Percentiles rank a stretch among this genome's conserved stretches.
These are phyloP conservation scores for Beroe ovata DNA, from an alignment of 37 sponge, comb jelly and placozoan genomes.

Conservation along the genomic window DNA sequence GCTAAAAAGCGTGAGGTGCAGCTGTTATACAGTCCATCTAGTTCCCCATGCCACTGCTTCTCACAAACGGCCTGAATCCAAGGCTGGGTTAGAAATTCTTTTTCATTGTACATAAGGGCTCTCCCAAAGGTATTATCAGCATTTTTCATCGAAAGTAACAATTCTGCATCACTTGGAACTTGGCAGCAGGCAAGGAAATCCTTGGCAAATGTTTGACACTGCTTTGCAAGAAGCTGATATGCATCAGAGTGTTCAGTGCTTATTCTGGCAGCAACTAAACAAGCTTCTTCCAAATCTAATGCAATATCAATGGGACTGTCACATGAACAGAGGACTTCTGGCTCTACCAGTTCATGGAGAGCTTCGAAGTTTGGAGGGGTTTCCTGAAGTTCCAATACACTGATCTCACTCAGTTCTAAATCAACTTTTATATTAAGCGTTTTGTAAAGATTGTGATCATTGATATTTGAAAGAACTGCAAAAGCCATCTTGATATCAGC, in stretches of 20 bases:
- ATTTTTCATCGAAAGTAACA: constrained; percentile 55
- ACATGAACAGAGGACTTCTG: constrained; percentile 43
- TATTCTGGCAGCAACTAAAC: constrained; percentile 45
- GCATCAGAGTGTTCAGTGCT: constrained; percentile 1
- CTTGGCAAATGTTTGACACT: constrained; percentile 56
- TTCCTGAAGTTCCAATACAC: constrained; percentile 57
- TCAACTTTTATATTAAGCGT: constrained; percentile 52
- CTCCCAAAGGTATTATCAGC: constrained; percentile 66
- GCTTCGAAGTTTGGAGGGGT: constrained; percentile 63
- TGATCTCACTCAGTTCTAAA: constrained; percentile 60
- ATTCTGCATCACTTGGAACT: constrained; percentile 59
- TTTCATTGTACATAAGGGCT: constrained; percentile 61
- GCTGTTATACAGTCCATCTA: not conserved
- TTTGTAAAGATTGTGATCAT: constrained; percentile 6
- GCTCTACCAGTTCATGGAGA: constrained; percentile 27
- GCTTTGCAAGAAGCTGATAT: constrained; percentile 27
- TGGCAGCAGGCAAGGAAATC: constrained; percentile 56
- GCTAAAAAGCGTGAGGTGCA: not conserved
- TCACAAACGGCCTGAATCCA: constrained; percentile 63
- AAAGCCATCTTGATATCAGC: constrained; percentile 60
- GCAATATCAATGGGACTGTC: constrained; percentile 51
- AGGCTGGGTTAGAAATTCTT: constrained; percentile 59
- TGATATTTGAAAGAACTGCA: constrained; percentile 47
- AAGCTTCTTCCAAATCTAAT: constrained; percentile 40
- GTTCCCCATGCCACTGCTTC: constrained; percentile 59